phyloP scores from a whole-genome alignment of 2,113 vertebrate species.

The Actenoides lindsayi region DNA sequence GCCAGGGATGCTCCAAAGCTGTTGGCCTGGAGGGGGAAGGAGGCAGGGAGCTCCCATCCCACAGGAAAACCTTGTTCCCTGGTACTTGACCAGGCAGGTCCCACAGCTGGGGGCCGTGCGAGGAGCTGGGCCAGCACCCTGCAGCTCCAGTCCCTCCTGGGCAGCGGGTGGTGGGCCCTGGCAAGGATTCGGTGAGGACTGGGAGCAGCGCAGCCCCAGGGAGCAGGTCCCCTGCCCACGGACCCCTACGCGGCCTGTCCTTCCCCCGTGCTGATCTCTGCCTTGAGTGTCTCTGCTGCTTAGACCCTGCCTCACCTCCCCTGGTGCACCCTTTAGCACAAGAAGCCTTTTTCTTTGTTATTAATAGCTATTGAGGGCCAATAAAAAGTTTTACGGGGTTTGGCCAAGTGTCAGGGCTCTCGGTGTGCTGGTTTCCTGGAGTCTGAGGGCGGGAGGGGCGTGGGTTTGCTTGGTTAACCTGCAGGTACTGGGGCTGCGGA shows the following conservation, averaged over 20 bases:
- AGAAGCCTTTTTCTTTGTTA: not conserved
- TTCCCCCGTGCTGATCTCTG: not conserved
- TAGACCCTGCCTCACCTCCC: not conserved
- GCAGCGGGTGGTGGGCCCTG: not conserved
- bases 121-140: not conserved
- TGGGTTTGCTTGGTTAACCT: conserved; percentile 14
- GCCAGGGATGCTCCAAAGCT: not conserved
- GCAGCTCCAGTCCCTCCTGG: not conserved
- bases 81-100: not conserved
- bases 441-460: not conserved
- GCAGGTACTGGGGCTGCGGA: rapidly evolving
- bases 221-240: not conserved
- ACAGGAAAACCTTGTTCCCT: rapidly evolving
- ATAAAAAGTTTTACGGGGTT: not conserved
- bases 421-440: conserved; percentile 33
- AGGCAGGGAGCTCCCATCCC: not conserved
- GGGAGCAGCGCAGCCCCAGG: not conserved
- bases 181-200: rapidly evolving
- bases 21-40: not conserved
- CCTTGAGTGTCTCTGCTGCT: not conserved
- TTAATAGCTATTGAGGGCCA: conserved; percentile 20
- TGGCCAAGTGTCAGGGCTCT: not conserved
- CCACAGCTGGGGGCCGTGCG: not conserved
- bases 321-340: not conserved
- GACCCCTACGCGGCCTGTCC: rapidly evolving